Evolutionary conservation across 2,797 vertebrate species (phyloP), one percentile per base, ranked within the genome.

Genomic region (Spinus pinus): DNA sequence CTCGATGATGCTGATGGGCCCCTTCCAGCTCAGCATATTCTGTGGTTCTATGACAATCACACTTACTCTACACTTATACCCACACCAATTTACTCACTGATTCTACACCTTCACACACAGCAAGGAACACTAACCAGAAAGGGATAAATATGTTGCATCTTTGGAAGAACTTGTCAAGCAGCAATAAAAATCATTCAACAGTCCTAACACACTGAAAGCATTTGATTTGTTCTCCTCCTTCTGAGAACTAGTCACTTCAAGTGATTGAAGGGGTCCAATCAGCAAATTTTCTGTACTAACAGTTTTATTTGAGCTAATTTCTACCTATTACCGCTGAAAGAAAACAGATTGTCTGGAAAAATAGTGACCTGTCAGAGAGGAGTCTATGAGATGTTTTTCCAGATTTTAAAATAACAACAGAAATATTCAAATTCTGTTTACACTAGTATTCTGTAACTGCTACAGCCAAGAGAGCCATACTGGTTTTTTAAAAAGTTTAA

Each of bases 221-320:
- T 49, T 9, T 61, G 15, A 77, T 44, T 66, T 49, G 22, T 37
- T 89, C 58, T 73, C 42, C 12, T 80, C 35, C 54, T 79, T 50
- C 42, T 2, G 7, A 85, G 42, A 70, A 57, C 47, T 39, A 83
- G 35, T 37, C 56, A 50, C 35, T 80, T 83, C 35, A 74, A 50
- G 60, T 81, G 44, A 51, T 1, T 73, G 71, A 77, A 89, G 30
- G 13, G 30, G n/a, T 67, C 67, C n/a, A 37, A 37, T 60, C 41
- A 71, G 21, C 31, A 81, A 17, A 60, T 73, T 17, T 81, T 35
- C 56, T 74, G 11, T 37, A 70, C 24, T 51, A 86, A 25, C 23
- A 39, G 62, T 56, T 89, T 81, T 70, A 67, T 75, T 60, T 87
- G 67, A 88, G 9, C 49, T 60, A 56, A 51, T 60, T 81, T 86